These are phyloP conservation scores for Pachypeltis micranthus DNA, from an alignment of 1,140 invertebrate genomes.

Conservation along the genomic window DNA sequence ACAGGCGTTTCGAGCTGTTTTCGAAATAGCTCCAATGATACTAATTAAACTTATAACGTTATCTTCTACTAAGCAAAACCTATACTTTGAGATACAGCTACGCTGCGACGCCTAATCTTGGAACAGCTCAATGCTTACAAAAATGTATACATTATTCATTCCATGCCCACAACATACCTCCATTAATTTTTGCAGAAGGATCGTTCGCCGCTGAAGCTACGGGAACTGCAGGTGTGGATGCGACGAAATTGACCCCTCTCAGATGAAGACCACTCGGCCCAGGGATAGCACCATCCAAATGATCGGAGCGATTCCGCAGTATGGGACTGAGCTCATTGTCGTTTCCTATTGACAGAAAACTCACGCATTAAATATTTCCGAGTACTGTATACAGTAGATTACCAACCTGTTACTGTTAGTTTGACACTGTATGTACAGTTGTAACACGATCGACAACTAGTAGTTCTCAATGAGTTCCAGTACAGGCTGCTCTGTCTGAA, in stretches of 20 bases:
- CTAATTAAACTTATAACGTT: too few species aligned
- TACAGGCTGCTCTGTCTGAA: background rate
- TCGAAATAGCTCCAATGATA: too few species aligned
- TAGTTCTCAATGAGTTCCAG: background rate
- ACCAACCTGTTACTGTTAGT: too few species aligned
- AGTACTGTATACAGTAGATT: too few species aligned
- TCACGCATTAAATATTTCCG: background rate
- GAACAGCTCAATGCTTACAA: too few species aligned
- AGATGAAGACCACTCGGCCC: constrained; percentile 22
- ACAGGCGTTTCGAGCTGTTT: too few species aligned
- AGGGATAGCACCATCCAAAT: constrained; percentile 2
- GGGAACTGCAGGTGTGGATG: constrained; percentile 15
- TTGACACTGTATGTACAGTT: background rate
- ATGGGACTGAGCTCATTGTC: constrained; percentile 21
- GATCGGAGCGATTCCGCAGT: background rate
- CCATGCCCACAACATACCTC: too few species aligned
- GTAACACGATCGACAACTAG: background rate
- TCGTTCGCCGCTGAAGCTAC: background rate
- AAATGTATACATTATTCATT: too few species aligned
- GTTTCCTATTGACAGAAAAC: background rate
- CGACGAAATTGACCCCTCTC: constrained; percentile 3
- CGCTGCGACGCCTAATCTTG: too few species aligned
- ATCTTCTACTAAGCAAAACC: too few species aligned
- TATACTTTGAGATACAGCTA: too few species aligned
- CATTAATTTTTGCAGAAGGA: too few species aligned